These are phyloP conservation scores for Chaetodon trifascialis DNA, from an alignment of 2,113 vertebrate genomes.

Conservation along the genomic window DNA sequence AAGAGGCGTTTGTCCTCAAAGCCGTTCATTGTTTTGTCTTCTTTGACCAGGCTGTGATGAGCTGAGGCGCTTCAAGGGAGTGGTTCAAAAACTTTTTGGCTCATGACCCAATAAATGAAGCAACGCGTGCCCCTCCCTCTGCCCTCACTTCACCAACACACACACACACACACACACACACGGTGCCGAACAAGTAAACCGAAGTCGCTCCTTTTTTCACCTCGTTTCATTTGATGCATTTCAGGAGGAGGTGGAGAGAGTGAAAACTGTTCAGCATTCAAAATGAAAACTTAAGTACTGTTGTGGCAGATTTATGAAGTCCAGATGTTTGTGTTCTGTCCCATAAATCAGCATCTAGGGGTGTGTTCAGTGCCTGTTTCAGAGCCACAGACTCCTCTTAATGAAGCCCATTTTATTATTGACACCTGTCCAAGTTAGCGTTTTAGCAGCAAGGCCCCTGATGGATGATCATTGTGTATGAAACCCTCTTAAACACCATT, in stretches of 20 bases:
- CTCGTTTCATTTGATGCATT: background rate
- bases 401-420: background rate
- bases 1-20: background rate
- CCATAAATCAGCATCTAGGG: too few species aligned
- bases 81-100: background rate
- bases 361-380: background rate
- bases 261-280: background rate
- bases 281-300: background rate
- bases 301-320: background rate
- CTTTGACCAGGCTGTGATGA: background rate
- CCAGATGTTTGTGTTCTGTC: background rate
- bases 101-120: background rate
- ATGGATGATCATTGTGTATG: background rate
- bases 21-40: background rate
- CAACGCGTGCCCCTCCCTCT: slow-evolving; percentile 30
- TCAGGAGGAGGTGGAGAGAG: background rate
- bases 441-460: background rate
- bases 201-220: too few species aligned
- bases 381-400: background rate
- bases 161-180: background rate
- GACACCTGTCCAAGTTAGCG: background rate
- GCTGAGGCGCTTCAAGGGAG: slow-evolving; percentile 15
- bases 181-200: background rate
- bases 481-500: background rate
- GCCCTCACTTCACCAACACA: background rate